Conservation (phyloP, 2,888 invertebrate species). For the Melanchra persicariae region DNA sequence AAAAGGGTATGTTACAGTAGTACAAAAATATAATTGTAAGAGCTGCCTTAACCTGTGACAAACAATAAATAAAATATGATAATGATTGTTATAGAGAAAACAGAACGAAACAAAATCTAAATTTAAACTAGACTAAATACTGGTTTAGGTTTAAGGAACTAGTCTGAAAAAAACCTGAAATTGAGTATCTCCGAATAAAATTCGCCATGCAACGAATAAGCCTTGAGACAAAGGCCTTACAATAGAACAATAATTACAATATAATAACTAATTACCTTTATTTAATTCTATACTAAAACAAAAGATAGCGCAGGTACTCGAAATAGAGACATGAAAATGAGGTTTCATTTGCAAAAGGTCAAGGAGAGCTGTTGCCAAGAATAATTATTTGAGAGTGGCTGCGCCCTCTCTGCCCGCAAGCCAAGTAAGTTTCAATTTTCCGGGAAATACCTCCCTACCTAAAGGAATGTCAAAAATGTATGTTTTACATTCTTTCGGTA, state of each 20-base stretch:
- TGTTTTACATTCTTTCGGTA: not conserved
- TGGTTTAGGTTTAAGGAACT: not conserved
- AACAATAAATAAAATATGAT: too few species aligned
- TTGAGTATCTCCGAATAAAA: not conserved
- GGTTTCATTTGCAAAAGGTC: slow-evolving; percentile 46
- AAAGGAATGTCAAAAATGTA: not conserved
- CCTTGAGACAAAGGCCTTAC: not conserved
- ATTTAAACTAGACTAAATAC: too few species aligned
- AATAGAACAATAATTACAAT: too few species aligned
- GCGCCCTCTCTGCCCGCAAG: not conserved
- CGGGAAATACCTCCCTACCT: not conserved
- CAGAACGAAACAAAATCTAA: too few species aligned
- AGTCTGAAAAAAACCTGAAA: not conserved
- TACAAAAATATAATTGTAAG: too few species aligned
- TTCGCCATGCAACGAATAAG: not conserved
- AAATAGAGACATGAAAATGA: slow-evolving; percentile 33
- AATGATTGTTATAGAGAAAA: too few species aligned
- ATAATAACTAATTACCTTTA: slow-evolving; percentile 24
- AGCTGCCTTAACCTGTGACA: too few species aligned
- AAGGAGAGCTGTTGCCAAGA: slow-evolving; percentile 33
- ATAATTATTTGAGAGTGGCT: slow-evolving; percentile 28
- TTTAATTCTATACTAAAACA: slow-evolving; percentile 31
- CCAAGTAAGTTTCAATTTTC: slow-evolving; percentile 21
- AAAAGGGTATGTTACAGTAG: too few species aligned
- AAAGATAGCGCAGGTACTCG: slow-evolving; percentile 22